Evolutionary conservation across 2,797 vertebrate species (phyloP), one percentile per base, ranked within the genome.

Genomic region (Sardinella longiceps): DNA sequence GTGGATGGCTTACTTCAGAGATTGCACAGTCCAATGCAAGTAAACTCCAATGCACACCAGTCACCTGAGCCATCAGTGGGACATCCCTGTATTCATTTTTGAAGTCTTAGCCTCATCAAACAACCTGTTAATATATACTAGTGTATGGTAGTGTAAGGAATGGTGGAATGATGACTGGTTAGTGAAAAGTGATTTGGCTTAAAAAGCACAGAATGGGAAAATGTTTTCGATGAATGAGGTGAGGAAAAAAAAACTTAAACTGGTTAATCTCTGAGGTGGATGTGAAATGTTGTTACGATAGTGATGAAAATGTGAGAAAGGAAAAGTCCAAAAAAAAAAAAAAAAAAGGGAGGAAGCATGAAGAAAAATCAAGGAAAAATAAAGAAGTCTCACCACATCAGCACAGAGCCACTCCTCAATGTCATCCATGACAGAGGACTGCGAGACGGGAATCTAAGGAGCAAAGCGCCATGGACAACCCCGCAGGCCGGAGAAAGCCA

Each of bases 381-480:
- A 96, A 96, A 96, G 92, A 92, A 95, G 90, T 97, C 98, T 99
- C 98, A 99, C 98, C 98, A 99, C 96, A 90, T 99, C 98, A 87
- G 97, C 96, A 97, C 97, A 96, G 96, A 99, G 98, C 98, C 98
- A 99, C 94, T 98, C 97, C 97, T 99, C 98, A 96, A 99, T 98
- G 96, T 99, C 98, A 96, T 99, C 98, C 98, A 99, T 99, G 96
- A 99, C 97, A 96, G 97, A 99, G 96, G 98, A 97, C 96, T 98
- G 98, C 93, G 95, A 96, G 93, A 99, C 98, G 50, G 98, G 98
- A 94, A 99, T 98, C 98, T 99, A 97, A 92, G 95, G 94, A 96
- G 95, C 94, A 95, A 93, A 90, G 95, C 94, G 95, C 94, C 91
- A 95, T 90, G 93, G 92, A 92, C 82, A 92, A 92, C 91, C 94